Evolutionary conservation across 2,113 vertebrate species (phyloP), one percentile per base, ranked within the genome.

Genomic region (Perca fluviatilis): DNA sequence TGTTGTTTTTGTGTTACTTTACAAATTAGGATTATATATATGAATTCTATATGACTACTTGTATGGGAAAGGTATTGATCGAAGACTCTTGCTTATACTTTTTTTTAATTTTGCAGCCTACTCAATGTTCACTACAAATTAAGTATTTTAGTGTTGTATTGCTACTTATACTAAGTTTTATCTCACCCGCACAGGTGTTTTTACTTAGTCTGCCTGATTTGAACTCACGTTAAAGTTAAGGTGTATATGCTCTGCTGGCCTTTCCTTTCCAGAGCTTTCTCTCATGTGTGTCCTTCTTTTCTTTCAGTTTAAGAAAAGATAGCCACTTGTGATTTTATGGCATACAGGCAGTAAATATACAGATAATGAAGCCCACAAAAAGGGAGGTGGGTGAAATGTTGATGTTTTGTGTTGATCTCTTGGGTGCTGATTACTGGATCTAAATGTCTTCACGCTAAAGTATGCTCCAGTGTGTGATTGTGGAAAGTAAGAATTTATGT

Each of bases 361-460:
- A 61, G 27, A 82, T 69, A 21, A 69, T 25, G 15, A 43, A 66
- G 62, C 54, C 12, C 27, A 47, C 6, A 30, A 11, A 66, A 25
- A n/a, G 11, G n/a, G 1, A 60, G 21, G 25, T 21, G 4, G 46
- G 12, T 66, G 70, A 64, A 75, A 79, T 76, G 47, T 53, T 21
- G 53, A 16, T 65, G 57, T 53, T 62, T 63, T 62, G 27, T 58
- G 49, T 21, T 21, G 10, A 23, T 53, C 56, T 54, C 54, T 64
- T 27, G 57, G 78, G 74, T 85, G 64, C n/a, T 54, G 74, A 71
- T 82, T 82, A 62, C 47, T 18, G 9, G 36, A 85, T 67, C 60
- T 51, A 30, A 51, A 57, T 16, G 16, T 68, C 50, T 46, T 62
- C 16, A 13, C 16, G 4, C 5, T 11, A 2, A 76, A 66, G 46